These are phyloP conservation scores for Apocheima hispidaria DNA, from an alignment of 2,888 invertebrate genomes.

Conservation along the genomic window DNA sequence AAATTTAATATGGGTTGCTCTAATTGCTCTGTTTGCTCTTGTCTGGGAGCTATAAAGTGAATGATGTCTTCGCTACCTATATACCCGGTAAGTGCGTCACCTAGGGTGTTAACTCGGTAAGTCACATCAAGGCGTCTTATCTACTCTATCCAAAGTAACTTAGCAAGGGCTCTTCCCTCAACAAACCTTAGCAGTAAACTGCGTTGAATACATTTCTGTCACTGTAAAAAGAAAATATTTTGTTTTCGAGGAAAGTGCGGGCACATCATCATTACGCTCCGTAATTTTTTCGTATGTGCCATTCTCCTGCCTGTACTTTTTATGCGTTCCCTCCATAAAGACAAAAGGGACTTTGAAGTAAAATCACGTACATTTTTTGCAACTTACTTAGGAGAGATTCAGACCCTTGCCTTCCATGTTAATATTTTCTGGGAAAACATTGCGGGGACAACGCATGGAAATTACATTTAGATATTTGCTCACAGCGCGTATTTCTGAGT, in stretches of 20 bases:
- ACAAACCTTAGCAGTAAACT: constrained; percentile 62
- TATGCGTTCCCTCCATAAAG: constrained; percentile 85
- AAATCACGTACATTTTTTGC: constrained; percentile 87
- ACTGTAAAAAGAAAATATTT: constrained; percentile 82
- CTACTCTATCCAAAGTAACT: constrained; percentile 52
- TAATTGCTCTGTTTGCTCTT: no score
- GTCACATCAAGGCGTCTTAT: constrained; percentile 45
- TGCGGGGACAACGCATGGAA: constrained; percentile 86
- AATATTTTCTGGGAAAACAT: constrained; percentile 86
- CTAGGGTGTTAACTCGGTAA: constrained; percentile 37
- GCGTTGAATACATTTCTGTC: constrained; percentile 78
- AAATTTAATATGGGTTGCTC: no score
- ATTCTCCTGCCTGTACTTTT: constrained; percentile 83
- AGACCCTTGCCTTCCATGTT: constrained; percentile 85
- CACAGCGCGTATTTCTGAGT: constrained; percentile 80
- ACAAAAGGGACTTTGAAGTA: constrained; percentile 86
- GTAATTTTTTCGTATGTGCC: constrained; percentile 85
- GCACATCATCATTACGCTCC: constrained; percentile 84
- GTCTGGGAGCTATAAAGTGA: no score
- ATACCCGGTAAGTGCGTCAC: constrained; percentile 15
- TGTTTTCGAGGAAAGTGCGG: constrained; percentile 79
- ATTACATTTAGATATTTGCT: constrained; percentile 86
- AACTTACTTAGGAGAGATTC: constrained; percentile 86
- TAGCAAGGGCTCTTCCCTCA: constrained; percentile 47
- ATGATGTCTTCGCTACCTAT: background rate